Conservation (phyloP, 2,113 vertebrate genomes). For the Gobiocypris rarus region DNA sequence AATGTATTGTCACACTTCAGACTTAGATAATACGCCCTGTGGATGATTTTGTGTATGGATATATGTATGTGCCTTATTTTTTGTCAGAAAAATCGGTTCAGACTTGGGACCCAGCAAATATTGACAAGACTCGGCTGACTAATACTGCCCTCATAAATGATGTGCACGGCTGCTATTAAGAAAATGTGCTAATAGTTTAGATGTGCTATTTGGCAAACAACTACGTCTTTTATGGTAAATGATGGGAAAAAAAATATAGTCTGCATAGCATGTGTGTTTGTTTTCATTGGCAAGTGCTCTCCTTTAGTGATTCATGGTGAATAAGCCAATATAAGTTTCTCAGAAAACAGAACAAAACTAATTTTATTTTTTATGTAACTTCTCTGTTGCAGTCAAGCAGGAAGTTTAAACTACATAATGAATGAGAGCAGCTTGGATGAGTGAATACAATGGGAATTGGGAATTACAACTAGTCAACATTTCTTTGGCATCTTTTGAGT, state of each 20-base stretch:
- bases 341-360: background rate
- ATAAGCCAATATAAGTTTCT: background rate
- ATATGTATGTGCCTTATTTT: too few species aligned
- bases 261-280: background rate
- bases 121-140: slow-evolving; percentile 10
- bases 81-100: background rate
- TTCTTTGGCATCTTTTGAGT: background rate
- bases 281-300: background rate
- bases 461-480: background rate
- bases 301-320: background rate
- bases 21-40: too few species aligned
- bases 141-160: background rate
- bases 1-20: background rate
- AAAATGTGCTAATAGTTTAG: background rate
- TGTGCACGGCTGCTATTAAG: background rate
- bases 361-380: slow-evolving; percentile 32
- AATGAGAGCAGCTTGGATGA: background rate
- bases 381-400: slow-evolving; percentile 19
- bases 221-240: background rate
- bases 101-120: slow-evolving; percentile 40
- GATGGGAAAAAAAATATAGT: background rate
- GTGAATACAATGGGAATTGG: background rate
- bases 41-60: too few species aligned
- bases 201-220: background rate
- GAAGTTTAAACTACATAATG: slow-evolving; percentile 26